Percentiles rank a stretch among this genome's conserved stretches.
Evolutionary conservation across 23 tunicate genomes (phyloP).

Genomic region (Ascidia mentula): DNA sequence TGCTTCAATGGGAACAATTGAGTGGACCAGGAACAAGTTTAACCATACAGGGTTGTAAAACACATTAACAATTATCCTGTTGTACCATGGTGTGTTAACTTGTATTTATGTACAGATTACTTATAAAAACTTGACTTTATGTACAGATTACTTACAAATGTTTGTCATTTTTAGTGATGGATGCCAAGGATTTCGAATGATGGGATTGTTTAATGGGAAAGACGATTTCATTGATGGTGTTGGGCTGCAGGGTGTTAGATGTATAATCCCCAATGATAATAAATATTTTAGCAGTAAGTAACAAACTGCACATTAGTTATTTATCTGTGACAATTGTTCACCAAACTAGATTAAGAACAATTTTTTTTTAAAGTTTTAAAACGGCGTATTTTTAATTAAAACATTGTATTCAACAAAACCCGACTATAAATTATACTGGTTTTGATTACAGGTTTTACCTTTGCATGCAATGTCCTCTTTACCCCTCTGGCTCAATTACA

Average conservation of each 20-base stretch:
- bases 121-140: no score
- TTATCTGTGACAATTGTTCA: no score
- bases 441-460: no score
- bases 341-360: no score
- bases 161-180: neutral
- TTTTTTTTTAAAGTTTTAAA: neutral
- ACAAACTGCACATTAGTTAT: no score
- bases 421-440: no score
- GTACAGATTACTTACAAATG: neutral
- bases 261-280: neutral
- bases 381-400: no score
- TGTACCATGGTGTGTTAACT: neutral
- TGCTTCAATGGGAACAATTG: constrained; percentile 42
- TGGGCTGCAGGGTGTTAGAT: neutral
- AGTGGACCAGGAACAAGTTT: constrained; percentile 15
- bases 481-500: no score
- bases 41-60: neutral
- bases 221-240: neutral
- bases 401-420: no score
- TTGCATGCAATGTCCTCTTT: no score
- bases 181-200: neutral
- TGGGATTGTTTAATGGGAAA: neutral
- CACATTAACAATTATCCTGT: neutral
- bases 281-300: no score
- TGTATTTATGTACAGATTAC: neutral